phyloP scores from a whole-genome alignment of 1,140 invertebrate species.

The Orchestia grillus region DNA sequence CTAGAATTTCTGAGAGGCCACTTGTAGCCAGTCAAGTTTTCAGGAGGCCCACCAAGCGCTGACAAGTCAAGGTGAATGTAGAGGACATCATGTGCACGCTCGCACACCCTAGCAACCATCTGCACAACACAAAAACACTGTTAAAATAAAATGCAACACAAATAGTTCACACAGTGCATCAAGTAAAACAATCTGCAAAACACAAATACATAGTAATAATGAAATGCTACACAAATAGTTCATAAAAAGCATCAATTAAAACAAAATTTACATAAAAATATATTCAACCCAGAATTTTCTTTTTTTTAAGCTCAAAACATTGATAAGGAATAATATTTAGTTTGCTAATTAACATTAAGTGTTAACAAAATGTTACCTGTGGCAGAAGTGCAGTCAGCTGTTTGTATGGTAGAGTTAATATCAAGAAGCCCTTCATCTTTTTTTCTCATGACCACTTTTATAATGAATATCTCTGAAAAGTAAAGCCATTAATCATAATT shows the following conservation, averaged over 20 bases:
- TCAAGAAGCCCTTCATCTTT: conserved; percentile 53
- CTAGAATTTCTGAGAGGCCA: conserved; percentile 60
- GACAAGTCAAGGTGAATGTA: conserved; percentile 63
- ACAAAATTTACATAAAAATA: neutral
- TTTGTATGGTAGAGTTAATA: conserved; percentile 38
- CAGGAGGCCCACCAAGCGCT: conserved; percentile 36
- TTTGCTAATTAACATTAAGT: neutral
- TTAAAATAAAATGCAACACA: neutral
- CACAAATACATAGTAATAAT: neutral
- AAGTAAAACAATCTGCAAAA: neutral
- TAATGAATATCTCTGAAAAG: neutral
- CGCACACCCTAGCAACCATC: conserved; percentile 54
- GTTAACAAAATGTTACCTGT: neutral
- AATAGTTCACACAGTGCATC: neutral
- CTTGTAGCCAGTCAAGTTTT: neutral
- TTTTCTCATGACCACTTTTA: neutral
- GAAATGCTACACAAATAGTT: neutral
- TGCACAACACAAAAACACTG: neutral
- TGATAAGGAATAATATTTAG: neutral
- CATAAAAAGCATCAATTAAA: neutral
- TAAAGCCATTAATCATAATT: neutral
- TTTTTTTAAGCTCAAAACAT: neutral
- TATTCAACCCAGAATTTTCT: neutral
- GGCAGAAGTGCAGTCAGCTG: conserved; percentile 40
- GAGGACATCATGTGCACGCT: conserved; percentile 59